Conservation (phyloP, 2,797 vertebrate genomes). For the Nannoperca obscura region DNA sequence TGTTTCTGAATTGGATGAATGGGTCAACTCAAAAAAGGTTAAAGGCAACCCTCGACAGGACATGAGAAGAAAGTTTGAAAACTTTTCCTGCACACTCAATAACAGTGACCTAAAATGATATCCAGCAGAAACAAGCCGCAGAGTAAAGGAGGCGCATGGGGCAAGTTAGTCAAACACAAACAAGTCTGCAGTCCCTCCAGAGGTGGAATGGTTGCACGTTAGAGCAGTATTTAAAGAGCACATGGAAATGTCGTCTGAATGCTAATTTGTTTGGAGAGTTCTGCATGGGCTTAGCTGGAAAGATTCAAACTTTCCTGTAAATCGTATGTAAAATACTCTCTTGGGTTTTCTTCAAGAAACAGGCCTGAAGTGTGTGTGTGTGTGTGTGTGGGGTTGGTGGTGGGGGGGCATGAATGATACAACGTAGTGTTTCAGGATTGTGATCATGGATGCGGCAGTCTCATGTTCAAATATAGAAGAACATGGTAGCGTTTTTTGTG, state of each 20-base stretch:
- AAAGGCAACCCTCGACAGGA: slow-evolving; percentile 85
- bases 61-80: slow-evolving; percentile 84
- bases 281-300: slow-evolving; percentile 88
- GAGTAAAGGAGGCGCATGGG: slow-evolving; percentile 77
- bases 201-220: slow-evolving; percentile 88
- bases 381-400: background rate
- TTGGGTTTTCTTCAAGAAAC: slow-evolving; percentile 74
- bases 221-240: slow-evolving; percentile 91
- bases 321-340: slow-evolving; percentile 78
- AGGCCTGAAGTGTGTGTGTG: slow-evolving; percentile 75
- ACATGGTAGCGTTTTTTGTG: slow-evolving; percentile 85
- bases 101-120: slow-evolving; percentile 92
- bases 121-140: slow-evolving; percentile 92
- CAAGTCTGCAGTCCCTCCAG: slow-evolving; percentile 85
- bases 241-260: slow-evolving; percentile 82
- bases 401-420: slow-evolving; percentile 76
- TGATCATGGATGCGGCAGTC: slow-evolving; percentile 86
- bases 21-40: slow-evolving; percentile 54
- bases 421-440: slow-evolving; percentile 93
- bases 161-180: slow-evolving; percentile 85
- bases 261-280: slow-evolving; percentile 81
- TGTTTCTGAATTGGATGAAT: slow-evolving; percentile 84
- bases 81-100: slow-evolving; percentile 90
- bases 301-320: slow-evolving; percentile 79
- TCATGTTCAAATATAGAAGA: slow-evolving; percentile 87